phyloP scores from a whole-genome alignment of 2,113 vertebrate genomes.

The Callospermophilus lateralis region DNA sequence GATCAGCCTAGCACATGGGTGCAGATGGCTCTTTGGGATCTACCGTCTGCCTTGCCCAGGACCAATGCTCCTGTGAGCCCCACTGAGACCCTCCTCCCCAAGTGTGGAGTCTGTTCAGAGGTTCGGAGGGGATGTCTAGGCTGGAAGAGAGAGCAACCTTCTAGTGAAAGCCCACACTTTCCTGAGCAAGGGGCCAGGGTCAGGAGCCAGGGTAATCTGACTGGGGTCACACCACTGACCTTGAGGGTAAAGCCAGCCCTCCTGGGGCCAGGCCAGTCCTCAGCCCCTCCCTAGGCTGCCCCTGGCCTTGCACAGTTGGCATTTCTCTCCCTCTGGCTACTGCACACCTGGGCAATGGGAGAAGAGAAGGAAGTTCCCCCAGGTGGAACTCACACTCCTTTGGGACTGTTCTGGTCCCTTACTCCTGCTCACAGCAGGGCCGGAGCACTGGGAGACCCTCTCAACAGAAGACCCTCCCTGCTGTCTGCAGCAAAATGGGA shows the following conservation, averaged over 20 bases:
- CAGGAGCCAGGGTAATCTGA: too few relatives aligned
- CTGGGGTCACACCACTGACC: neutral
- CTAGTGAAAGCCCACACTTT: neutral
- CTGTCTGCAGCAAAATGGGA: neutral
- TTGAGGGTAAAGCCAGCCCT: neutral
- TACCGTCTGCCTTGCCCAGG: neutral
- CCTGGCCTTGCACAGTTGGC: neutral
- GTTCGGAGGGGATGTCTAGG: accelerated
- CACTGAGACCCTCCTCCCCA: neutral
- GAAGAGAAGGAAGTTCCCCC: neutral
- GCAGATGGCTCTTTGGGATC: neutral
- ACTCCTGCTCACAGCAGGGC: accelerated
- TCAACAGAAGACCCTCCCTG: too few relatives aligned
- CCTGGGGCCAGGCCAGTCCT: neutral
- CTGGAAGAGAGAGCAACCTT: neutral
- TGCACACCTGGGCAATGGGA: neutral
- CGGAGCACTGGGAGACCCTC: too few relatives aligned
- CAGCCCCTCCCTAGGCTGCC: neutral
- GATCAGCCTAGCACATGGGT: too few relatives aligned
- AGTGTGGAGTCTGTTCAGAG: neutral
- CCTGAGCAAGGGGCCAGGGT: neutral
- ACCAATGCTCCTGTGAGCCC: neutral
- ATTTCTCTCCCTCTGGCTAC: neutral
- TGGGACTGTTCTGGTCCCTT: too few relatives aligned
- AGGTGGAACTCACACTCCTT: neutral